phyloP scores from a whole-genome alignment of 2,113 vertebrate genomes.

The Ameiurus melas region DNA sequence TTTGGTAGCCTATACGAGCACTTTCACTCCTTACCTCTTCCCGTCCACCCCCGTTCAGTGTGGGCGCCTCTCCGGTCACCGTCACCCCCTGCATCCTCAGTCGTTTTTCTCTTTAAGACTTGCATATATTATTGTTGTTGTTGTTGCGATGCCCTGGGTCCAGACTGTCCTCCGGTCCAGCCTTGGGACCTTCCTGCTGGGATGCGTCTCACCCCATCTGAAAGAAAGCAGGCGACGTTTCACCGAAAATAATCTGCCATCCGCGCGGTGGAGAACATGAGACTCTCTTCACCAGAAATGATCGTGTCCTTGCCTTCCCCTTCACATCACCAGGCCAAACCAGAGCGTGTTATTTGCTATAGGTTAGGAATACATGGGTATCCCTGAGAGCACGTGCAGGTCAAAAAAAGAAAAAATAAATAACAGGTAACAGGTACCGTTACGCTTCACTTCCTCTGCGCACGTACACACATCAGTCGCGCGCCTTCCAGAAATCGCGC shows the following conservation, averaged over 20 bases:
- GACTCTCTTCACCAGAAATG: slow-evolving; percentile 5
- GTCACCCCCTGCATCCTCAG: slow-evolving; percentile 61
- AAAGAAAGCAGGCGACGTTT: slow-evolving; percentile 27
- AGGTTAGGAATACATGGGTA: background rate
- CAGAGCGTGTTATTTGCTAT: background rate
- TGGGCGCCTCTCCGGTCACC: slow-evolving; percentile 61
- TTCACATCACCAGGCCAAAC: slow-evolving; percentile 9
- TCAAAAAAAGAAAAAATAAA: too few species aligned
- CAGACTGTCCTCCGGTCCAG: slow-evolving; percentile 50
- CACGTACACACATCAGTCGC: background rate
- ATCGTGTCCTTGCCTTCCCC: slow-evolving; percentile 31
- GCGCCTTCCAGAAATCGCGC: slow-evolving; percentile 9
- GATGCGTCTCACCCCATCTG: slow-evolving; percentile 55
- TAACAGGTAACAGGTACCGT: slow-evolving; percentile 34
- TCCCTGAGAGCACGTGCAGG: background rate
- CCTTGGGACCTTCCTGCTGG: slow-evolving; percentile 42
- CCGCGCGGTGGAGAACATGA: background rate
- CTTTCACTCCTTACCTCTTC: slow-evolving; percentile 56
- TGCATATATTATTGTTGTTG: slow-evolving; percentile 34
- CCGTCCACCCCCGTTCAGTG: slow-evolving; percentile 55
- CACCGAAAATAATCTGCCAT: slow-evolving; percentile 28
- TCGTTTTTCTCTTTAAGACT: slow-evolving; percentile 33
- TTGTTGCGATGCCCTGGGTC: slow-evolving; percentile 43
- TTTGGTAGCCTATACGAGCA: background rate
- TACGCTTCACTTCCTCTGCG: slow-evolving; percentile 35